Evolutionary conservation across 2,113 vertebrate species (phyloP).

Genomic region (Chroicocephalus ridibundus): DNA sequence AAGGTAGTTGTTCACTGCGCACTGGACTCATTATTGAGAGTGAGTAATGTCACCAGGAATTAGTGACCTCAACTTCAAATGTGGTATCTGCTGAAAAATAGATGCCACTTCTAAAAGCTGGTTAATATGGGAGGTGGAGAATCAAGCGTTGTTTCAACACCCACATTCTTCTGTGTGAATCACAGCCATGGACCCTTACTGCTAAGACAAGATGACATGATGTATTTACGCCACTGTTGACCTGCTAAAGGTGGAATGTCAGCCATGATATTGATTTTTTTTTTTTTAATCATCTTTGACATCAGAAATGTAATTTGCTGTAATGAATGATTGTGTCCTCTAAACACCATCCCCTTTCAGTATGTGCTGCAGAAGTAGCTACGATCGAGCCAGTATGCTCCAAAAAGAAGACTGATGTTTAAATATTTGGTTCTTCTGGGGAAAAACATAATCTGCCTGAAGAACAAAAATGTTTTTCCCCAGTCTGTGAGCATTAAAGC

Average conservation of each 20-base stretch:
- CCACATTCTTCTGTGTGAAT: slow-evolving; percentile 14
- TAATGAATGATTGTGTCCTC: not conserved
- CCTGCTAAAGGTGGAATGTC: not conserved
- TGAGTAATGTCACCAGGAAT: slow-evolving; percentile 25
- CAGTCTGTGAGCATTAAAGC: not conserved
- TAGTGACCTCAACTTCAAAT: not conserved
- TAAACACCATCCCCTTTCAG: not conserved
- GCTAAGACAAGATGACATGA: not conserved
- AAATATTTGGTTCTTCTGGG: not conserved
- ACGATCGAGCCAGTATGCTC: not conserved
- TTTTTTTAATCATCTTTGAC: not conserved
- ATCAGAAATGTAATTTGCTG: not conserved
- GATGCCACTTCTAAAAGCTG: not conserved
- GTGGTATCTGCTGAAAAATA: slow-evolving; percentile 14
- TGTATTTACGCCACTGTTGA: not conserved
- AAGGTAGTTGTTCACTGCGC: not conserved
- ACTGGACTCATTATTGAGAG: not conserved
- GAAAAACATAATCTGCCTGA: not conserved
- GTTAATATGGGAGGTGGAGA: not conserved
- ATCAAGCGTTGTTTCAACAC: not conserved
- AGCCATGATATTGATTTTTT: not conserved
- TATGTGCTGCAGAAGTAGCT: not conserved
- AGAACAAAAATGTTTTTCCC: not conserved
- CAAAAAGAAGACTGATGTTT: not conserved
- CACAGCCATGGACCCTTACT: slow-evolving; percentile 8